Percentiles rank a stretch among this genome's conserved stretches.
These are phyloP conservation scores for Phylloscopus whistleri DNA, from an alignment of 2,113 vertebrate species.

Conservation along the genomic window DNA sequence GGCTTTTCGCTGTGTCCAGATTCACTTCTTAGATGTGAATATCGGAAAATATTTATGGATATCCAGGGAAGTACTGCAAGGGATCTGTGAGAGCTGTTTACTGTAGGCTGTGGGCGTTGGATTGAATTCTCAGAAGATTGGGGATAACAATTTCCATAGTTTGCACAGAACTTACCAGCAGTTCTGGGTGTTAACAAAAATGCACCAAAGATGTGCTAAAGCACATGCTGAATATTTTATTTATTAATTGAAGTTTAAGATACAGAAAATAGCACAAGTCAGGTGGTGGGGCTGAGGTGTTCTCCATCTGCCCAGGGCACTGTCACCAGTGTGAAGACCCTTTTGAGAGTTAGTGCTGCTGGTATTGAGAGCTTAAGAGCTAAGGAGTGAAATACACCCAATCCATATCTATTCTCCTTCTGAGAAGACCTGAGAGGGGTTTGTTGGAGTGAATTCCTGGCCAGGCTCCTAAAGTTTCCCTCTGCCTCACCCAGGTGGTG, in stretches of 20 bases:
- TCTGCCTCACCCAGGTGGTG: slow-evolving; percentile 72
- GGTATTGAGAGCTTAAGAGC: background rate
- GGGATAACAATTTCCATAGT: background rate
- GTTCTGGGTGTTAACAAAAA: background rate
- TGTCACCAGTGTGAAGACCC: background rate
- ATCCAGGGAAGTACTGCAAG: no score
- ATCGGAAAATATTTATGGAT: rapidly evolving
- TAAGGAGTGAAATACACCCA: rapidly evolving
- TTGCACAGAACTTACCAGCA: background rate
- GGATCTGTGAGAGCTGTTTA: background rate
- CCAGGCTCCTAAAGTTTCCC: background rate
- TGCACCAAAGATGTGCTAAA: no score
- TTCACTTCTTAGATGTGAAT: background rate
- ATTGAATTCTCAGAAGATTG: background rate
- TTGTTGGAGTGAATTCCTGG: background rate
- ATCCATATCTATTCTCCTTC: rapidly evolving
- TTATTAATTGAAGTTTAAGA: background rate
- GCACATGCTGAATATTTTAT: background rate
- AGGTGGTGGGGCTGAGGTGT: background rate
- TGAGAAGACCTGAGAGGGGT: background rate
- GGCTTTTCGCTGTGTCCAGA: background rate
- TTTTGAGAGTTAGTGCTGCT: background rate
- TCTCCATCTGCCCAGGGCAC: rapidly evolving
- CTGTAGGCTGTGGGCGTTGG: background rate
- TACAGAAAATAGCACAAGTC: background rate